A percentile compares a stretch with the other conserved stretches of the same genome.
phyloP scores from a whole-genome alignment of 2,113 vertebrate species.

The Progne subis region DNA sequence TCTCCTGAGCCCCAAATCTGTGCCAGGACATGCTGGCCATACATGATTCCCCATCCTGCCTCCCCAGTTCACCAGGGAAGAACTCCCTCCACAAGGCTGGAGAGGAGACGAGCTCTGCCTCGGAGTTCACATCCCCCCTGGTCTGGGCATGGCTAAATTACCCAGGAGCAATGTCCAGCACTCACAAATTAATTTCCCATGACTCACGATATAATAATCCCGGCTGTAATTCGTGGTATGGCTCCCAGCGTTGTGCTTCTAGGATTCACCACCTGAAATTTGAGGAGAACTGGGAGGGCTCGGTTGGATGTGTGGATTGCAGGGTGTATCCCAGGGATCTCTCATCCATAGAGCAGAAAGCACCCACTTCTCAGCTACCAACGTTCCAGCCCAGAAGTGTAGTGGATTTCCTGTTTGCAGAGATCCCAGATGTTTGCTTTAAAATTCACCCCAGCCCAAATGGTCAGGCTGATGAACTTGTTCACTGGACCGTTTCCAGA shows the following conservation, averaged over 20 bases:
- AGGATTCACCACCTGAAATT: conserved; percentile 28
- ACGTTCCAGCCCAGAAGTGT: neutral
- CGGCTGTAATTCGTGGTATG: neutral
- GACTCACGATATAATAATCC: neutral
- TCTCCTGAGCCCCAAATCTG: neutral
- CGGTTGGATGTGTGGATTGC: neutral
- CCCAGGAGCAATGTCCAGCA: neutral
- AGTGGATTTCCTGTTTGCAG: conserved; percentile 33
- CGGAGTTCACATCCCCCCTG: neutral
- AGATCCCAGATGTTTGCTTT: conserved; percentile 43
- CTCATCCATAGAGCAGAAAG: neutral
- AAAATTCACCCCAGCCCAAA: conserved; percentile 7
- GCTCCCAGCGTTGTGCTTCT: neutral
- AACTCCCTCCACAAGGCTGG: fast-evolving
- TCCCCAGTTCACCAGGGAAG: neutral
- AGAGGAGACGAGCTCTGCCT: neutral
- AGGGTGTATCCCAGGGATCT: neutral
- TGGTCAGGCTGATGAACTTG: neutral
- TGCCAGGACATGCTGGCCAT: neutral
- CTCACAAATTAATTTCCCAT: conserved; percentile 37
- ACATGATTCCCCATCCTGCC: fast-evolving
- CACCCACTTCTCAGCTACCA: neutral
- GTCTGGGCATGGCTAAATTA: neutral
- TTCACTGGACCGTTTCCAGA: neutral
- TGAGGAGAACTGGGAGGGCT: neutral